Evolutionary conservation across 2,113 vertebrate genomes (phyloP), one percentile per base, ranked within the genome.

Genomic region (Pogona vitticeps): DNA sequence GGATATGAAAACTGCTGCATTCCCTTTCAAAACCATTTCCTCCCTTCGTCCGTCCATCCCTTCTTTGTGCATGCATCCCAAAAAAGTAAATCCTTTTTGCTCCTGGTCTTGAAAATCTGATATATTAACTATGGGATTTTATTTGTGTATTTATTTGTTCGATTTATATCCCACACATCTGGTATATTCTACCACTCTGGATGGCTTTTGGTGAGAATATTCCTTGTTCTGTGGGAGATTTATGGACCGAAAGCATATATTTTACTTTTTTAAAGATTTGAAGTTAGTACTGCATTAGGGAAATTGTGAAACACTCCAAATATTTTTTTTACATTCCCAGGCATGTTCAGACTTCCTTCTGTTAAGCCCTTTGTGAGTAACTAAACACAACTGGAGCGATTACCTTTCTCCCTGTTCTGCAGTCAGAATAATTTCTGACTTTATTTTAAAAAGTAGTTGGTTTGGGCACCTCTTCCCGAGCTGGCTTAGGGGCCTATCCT

Each of bases 341-440:
- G 83, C 92, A 58, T 93, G 93, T 93, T 89, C 88, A 88, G 92
- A 85, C 87, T 91, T 91, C 92, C 83, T 92, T 80, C 87, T 92
- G 91, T 93, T 91, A 13, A 87, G 70, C 92, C 90, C 84, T 90
- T 91, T 70, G 90, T 89, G 84, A 91, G 89, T 13, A 76, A 65
- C 83, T 92, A 81, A 93, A 93, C 83, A 68, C 86, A 87, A 91
- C 56, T 83, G 88, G 90, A 94, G 89, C 92, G 89, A 92, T 70
- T 63, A 73, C 86, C 82, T 88, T 90, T 92, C 92, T 92, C 28
- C 26, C 89, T 84, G 90, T 93, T 88, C 88, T 75, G 3, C 21
- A 42, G 12, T 92, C 90, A 90, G 88, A 91, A 93, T 92, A 88
- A 89, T 91, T 91, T 73, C 88, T 90, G 91, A 82, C 80, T 91